phyloP scores from a whole-genome alignment of 2,888 invertebrate genomes.

The Platycnemis pennipes region DNA sequence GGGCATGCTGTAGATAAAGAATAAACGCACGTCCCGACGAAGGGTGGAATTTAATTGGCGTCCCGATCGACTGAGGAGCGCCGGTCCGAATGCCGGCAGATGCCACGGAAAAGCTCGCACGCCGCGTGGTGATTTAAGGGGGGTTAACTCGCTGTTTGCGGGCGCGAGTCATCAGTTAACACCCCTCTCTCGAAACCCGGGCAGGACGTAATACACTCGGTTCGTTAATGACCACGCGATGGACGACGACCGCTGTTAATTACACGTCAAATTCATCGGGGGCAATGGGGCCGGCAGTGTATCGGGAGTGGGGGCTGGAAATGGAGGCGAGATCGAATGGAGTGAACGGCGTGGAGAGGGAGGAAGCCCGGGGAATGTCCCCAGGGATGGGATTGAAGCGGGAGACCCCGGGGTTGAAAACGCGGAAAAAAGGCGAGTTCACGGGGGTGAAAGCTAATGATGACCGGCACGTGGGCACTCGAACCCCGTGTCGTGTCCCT shows the following conservation, averaged over 20 bases:
- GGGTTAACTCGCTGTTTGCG: neutral
- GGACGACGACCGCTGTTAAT: conserved; percentile 23
- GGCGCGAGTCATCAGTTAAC: conserved; percentile 24
- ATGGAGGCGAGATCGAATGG: neutral
- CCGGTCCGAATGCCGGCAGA: neutral
- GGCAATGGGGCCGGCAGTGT: neutral
- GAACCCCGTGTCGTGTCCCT: neutral
- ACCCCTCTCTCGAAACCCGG: neutral
- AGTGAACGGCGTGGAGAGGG: neutral
- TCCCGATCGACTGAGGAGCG: neutral
- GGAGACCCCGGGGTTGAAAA: neutral
- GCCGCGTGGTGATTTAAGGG: neutral
- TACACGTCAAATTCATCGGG: conserved; percentile 13
- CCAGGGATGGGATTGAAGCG: neutral
- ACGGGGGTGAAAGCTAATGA: neutral
- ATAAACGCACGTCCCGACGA: neutral
- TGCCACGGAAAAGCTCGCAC: neutral
- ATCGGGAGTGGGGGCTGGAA: neutral
- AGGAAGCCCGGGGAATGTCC: neutral
- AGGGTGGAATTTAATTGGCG: neutral
- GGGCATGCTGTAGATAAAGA: neutral
- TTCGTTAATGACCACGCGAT: conserved; percentile 31
- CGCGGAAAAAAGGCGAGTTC: neutral
- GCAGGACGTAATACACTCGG: neutral
- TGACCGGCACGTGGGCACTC: neutral